Conservation (phyloP, 2,113 vertebrate species). For the Erpornis zantholeuca region DNA sequence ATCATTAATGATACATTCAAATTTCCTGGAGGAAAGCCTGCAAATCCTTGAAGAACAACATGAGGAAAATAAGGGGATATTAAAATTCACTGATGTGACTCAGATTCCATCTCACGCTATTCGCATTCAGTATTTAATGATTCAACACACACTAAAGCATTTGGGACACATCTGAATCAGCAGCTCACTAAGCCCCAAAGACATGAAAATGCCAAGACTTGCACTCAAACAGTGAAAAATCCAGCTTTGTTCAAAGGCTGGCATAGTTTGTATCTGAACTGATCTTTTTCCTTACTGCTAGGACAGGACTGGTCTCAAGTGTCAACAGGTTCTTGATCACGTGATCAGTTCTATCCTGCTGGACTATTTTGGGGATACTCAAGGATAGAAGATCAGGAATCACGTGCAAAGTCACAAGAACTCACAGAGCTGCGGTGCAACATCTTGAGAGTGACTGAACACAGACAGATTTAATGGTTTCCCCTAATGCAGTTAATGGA, state of each 20-base stretch:
- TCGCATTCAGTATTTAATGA: not conserved
- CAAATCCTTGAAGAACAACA: not conserved
- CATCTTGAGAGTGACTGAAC: not conserved
- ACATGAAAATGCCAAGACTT: not conserved
- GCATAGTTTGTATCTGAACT: not conserved
- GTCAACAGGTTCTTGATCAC: constrained; percentile 25
- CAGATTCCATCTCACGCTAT: not conserved
- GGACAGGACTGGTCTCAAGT: not conserved
- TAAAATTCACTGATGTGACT: not conserved
- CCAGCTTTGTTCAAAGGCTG: not conserved
- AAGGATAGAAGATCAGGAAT: not conserved
- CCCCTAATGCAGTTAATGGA: constrained; percentile 7
- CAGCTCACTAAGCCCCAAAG: not conserved
- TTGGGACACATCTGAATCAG: not conserved
- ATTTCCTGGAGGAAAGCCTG: not conserved
- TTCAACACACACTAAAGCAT: not conserved
- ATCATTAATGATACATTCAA: not conserved
- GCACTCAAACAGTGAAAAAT: not conserved
- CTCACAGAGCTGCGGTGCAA: not conserved
- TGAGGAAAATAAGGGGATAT: not conserved
- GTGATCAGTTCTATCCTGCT: not conserved
- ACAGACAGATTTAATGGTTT: not conserved
- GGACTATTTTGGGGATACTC: constrained; percentile 3
- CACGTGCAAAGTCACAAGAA: constrained; percentile 5
- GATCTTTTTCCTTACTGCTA: not conserved